phyloP scores from a whole-genome alignment of 2,888 invertebrate species.

The Acheta domesticus region DNA sequence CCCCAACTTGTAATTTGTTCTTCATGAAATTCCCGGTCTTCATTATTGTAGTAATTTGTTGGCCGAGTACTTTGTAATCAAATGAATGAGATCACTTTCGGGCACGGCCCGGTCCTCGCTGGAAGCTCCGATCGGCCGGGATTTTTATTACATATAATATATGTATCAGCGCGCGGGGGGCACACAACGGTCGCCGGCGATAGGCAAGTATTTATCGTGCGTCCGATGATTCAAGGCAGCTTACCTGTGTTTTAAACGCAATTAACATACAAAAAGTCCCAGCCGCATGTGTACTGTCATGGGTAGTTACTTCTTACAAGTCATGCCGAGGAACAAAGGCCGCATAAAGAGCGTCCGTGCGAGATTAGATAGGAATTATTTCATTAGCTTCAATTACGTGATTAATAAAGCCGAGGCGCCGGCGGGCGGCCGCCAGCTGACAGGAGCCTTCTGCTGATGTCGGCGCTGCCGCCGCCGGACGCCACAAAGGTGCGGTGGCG shows the following conservation, averaged over 20 bases:
- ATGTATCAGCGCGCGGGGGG: background rate
- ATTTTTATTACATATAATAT: slow-evolving; percentile 8
- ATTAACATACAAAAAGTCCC: slow-evolving; percentile 7
- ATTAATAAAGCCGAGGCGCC: background rate
- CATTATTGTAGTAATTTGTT: slow-evolving; percentile 10
- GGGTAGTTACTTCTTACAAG: background rate
- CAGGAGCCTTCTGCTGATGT: background rate
- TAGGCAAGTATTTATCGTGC: background rate
- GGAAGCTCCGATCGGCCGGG: background rate
- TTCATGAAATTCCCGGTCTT: background rate
- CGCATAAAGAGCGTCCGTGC: background rate
- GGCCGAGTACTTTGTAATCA: background rate
- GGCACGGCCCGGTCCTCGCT: background rate
- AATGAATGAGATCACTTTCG: slow-evolving; percentile 18
- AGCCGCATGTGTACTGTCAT: background rate
- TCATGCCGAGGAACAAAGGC: background rate
- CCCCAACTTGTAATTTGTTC: background rate
- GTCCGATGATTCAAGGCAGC: slow-evolving; percentile 5
- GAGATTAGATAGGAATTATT: slow-evolving; percentile 4
- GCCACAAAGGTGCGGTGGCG: too few species aligned
- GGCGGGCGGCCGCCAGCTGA: background rate
- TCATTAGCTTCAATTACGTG: slow-evolving; percentile 9
- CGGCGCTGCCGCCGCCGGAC: background rate
- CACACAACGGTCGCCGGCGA: background rate
- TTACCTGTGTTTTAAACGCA: background rate